Base-by-base conservation (phyloP, 2,888 invertebrate species). In the Bibio marci region DNA sequence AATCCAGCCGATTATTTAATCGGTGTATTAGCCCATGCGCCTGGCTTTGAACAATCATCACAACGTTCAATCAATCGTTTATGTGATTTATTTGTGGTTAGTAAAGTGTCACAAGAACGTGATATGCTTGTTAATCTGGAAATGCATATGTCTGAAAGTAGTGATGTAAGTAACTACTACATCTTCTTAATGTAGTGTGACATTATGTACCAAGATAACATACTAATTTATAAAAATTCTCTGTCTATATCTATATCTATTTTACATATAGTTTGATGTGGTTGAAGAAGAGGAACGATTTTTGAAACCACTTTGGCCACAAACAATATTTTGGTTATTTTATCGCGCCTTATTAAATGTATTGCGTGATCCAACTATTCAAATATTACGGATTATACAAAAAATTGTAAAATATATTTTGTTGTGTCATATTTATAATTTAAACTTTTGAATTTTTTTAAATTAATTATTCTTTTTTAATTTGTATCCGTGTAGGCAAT, bases 1-100 rank as follows among this genome's bases (percentile, higher is more conserved):
- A 92, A 90, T 57, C 87, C 88, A 0, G 88, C 91, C 0, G 94
- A 94, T 56, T 87, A 81, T 62, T 77, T 86, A 52, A 82, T 94
- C 46, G 77, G 81, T 48, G 79, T 80, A 0, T 58, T 92, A 45
- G 87, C 91, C 1, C 67, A 80, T 2, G 74, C 78, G 17, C 82
- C 86, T 0, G 82, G 80, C 4, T 71, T 74, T 2, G 86, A 88
- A 54, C 67, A 71, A 11, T 73, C 74, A 1, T 80, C 81, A 7
- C 69, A 73, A 41, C 69, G 72, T 43, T 72, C 76, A 1, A 73
- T 80, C 15, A 74, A 75, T 52, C 73, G 69, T 51, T 67, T 87
- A 42, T 85, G 85, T 53, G 81, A 86, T 53, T 64, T 77, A 39
- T 87, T 80, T 55, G 75, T 78, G 1, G 78, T 79, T 3, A 83